Conservation (phyloP, 2,113 vertebrate genomes). For the Serilophus lunatus region DNA sequence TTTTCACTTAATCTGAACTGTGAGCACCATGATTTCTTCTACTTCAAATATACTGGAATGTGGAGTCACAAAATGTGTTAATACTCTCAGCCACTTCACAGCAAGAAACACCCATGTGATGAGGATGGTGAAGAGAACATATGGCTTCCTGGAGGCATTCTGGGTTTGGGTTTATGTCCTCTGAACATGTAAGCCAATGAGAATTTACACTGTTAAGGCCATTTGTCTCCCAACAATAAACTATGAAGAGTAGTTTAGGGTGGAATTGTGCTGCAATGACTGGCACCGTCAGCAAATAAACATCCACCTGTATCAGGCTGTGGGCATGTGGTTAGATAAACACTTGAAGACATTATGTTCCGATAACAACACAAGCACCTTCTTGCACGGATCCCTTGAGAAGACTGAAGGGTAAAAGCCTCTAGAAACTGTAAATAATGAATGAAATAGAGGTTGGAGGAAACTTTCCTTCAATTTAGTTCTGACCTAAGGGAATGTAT, state of each 20-base stretch:
- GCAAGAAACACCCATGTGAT: not conserved
- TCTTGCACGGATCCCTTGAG: not conserved
- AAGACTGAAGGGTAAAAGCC: not conserved
- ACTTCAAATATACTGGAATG: not conserved
- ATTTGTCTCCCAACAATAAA: not conserved
- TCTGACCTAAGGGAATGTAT: not conserved
- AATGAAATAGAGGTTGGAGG: not conserved
- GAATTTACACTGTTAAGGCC: not conserved
- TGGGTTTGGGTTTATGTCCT: not conserved
- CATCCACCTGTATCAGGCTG: not conserved
- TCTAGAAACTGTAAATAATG: not conserved
- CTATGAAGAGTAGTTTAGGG: not conserved
- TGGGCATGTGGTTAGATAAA: not conserved
- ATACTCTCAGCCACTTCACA: not conserved
- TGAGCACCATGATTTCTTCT: not conserved
- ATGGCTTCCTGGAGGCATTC: not conserved
- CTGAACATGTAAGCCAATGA: not conserved
- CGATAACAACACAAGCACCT: not conserved
- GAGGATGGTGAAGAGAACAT: not conserved
- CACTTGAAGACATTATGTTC: not conserved
- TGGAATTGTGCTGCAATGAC: not conserved
- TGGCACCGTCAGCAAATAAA: not conserved
- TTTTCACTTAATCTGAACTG: not conserved
- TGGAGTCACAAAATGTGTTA: not conserved
- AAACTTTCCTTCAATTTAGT: not conserved